Percentiles rank a stretch among this genome's conserved stretches.
Conservation (phyloP, 2,797 vertebrate genomes). For the Labeo calbasu region DNA sequence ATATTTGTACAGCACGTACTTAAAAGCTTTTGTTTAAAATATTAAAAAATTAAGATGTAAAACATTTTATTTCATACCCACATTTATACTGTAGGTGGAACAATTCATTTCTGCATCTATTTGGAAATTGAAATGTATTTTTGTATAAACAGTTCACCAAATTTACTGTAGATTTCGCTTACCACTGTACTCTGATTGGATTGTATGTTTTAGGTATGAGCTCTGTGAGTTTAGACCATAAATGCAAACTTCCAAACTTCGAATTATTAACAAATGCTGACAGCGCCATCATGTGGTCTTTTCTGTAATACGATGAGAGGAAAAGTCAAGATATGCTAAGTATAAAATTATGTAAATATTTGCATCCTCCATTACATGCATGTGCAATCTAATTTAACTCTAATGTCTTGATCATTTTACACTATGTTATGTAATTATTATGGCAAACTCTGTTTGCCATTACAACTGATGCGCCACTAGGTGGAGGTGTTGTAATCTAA, state of each 20-base stretch:
- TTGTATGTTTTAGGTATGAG: not conserved
- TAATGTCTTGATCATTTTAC: not conserved
- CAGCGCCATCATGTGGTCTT: conserved; percentile 50
- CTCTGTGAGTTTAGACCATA: not conserved
- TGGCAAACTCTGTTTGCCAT: not conserved
- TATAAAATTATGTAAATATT: not conserved
- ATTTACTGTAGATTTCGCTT: not conserved
- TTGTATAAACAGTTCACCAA: not conserved
- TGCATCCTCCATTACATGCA: not conserved
- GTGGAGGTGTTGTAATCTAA: conserved; percentile 39
- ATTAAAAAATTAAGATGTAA: not conserved
- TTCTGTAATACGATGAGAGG: not conserved
- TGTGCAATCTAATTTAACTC: not conserved
- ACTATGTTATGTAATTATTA: not conserved
- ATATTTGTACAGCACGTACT: too few relatives aligned
- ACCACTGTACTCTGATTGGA: not conserved
- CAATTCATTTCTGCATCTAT: not conserved
- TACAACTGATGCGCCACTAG: conserved; percentile 50
- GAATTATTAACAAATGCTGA: conserved; percentile 33
- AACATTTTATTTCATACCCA: not conserved
- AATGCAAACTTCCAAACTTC: not conserved
- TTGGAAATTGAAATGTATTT: not conserved
- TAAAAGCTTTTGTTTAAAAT: too few relatives aligned
- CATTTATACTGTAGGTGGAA: not conserved
- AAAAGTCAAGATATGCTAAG: not conserved